A percentile compares a stretch with the other conserved stretches of the same genome.
Conservation (phyloP, 2,888 invertebrate species). For the Bombylius major region DNA sequence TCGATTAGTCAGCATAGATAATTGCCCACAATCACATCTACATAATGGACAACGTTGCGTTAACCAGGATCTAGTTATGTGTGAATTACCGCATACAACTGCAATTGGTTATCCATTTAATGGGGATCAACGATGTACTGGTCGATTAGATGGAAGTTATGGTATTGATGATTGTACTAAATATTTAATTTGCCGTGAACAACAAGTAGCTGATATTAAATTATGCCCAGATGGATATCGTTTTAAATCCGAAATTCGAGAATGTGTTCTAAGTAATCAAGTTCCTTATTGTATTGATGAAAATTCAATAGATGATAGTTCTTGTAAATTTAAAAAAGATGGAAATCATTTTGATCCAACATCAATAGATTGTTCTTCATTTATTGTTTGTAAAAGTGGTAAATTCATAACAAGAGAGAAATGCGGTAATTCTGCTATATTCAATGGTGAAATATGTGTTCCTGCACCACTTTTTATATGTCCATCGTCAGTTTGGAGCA, state of each 20-base stretch:
- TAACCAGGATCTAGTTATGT: slow-evolving; percentile 33
- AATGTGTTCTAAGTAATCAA: slow-evolving; percentile 20
- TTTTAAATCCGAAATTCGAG: slow-evolving; percentile 20
- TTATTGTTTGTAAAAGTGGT: slow-evolving; percentile 26
- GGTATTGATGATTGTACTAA: slow-evolving; percentile 23
- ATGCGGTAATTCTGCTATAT: slow-evolving; percentile 26
- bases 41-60: slow-evolving; percentile 43
- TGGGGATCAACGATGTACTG: slow-evolving; percentile 22
- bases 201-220: slow-evolving; percentile 23
- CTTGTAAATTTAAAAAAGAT: slow-evolving; percentile 21
- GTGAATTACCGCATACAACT: slow-evolving; percentile 38
- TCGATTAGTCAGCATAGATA: slow-evolving; percentile 38
- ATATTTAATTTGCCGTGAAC: slow-evolving; percentile 24
- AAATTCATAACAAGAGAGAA: slow-evolving; percentile 19
- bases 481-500: slow-evolving; percentile 11
- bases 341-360: slow-evolving; percentile 28
- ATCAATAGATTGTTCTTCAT: slow-evolving; percentile 26
- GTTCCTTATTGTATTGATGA: slow-evolving; percentile 15
- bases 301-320: slow-evolving; percentile 1
- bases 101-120: slow-evolving; percentile 24
- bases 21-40: slow-evolving; percentile 38
- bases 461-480: slow-evolving; percentile 22
- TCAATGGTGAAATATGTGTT: slow-evolving; percentile 28
- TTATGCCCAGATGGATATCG: slow-evolving; percentile 23
- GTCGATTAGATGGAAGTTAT: slow-evolving; percentile 24